Percentiles rank a stretch among this genome's conserved stretches.
Evolutionary conservation across 2,113 vertebrate genomes (phyloP).

Genomic region (Ellobius talpinus): DNA sequence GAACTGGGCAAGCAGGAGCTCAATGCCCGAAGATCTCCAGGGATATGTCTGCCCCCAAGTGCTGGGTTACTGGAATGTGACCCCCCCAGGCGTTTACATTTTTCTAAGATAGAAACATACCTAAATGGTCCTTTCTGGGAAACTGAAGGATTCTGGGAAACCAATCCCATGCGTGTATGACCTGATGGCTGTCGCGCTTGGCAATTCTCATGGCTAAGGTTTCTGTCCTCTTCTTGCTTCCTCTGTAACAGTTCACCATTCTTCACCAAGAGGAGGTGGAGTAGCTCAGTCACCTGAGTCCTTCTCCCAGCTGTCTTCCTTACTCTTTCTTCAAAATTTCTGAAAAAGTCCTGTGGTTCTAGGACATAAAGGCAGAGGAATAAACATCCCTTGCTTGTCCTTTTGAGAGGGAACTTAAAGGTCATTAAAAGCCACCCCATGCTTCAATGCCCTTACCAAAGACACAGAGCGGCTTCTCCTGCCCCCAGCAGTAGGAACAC

Average conservation of each 20-base stretch:
- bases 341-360: neutral
- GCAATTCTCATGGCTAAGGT: neutral
- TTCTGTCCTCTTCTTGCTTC: neutral
- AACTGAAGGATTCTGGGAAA: neutral
- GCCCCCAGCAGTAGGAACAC: neutral
- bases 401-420: conserved; percentile 52
- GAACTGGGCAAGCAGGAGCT: neutral
- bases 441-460: neutral
- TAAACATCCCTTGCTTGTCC: neutral
- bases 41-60: neutral
- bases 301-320: neutral
- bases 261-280: neutral
- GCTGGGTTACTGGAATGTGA: neutral
- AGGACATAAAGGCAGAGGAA: conserved; percentile 14
- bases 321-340: conserved; percentile 8
- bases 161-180: neutral
- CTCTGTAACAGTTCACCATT: neutral
- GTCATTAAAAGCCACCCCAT: neutral
- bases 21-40: neutral
- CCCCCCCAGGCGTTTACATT: neutral
- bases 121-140: neutral
- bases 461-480: neutral
- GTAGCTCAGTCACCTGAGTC: neutral
- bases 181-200: neutral
- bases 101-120: conserved; percentile 3